A percentile compares a stretch with the other conserved stretches of the same genome.
phyloP scores from a whole-genome alignment of 2,113 vertebrate species.

The Alouatta palliata region DNA sequence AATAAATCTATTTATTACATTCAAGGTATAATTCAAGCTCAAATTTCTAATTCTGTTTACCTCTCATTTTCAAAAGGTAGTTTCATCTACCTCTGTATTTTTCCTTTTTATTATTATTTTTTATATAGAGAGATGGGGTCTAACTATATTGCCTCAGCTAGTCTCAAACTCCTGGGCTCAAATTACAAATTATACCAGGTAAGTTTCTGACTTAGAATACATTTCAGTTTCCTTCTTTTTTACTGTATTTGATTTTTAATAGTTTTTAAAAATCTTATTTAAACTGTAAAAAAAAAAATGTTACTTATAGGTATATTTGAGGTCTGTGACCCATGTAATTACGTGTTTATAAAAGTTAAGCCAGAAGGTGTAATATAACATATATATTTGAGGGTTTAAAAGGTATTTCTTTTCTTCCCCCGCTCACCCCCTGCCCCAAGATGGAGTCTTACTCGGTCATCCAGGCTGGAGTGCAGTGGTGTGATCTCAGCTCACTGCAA shows the following conservation, averaged over 20 bases:
- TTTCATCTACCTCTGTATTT: too few relatives aligned
- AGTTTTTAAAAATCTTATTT: not conserved
- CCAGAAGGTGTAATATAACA: not conserved
- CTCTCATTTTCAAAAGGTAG: too few relatives aligned
- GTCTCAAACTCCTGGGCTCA: too few relatives aligned
- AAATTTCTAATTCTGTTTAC: conserved; percentile 11
- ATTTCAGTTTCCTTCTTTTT: conserved; percentile 9
- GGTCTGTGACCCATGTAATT: not conserved
- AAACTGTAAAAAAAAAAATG: not conserved
- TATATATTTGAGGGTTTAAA: not conserved
- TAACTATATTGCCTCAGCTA: too few relatives aligned
- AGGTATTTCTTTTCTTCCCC: too few relatives aligned
- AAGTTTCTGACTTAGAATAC: conserved; percentile 1
- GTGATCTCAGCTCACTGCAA: not conserved
- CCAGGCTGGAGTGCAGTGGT: not conserved
- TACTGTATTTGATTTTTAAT: not conserved
- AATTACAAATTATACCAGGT: not conserved
- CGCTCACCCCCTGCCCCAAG: fast-evolving
- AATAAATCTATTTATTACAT: conserved; percentile 19
- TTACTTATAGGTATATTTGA: conserved; percentile 27
- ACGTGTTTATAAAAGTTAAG: conserved; percentile 31
- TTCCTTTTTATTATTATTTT: too few relatives aligned
- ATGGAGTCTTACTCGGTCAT: not conserved
- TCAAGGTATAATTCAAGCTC: conserved; percentile 9
- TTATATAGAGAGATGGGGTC: too few relatives aligned